Evolutionary conservation across 2,797 vertebrate species (phyloP), one percentile per base, ranked within the genome.

Genomic region (Orientallactaga sibirica): DNA sequence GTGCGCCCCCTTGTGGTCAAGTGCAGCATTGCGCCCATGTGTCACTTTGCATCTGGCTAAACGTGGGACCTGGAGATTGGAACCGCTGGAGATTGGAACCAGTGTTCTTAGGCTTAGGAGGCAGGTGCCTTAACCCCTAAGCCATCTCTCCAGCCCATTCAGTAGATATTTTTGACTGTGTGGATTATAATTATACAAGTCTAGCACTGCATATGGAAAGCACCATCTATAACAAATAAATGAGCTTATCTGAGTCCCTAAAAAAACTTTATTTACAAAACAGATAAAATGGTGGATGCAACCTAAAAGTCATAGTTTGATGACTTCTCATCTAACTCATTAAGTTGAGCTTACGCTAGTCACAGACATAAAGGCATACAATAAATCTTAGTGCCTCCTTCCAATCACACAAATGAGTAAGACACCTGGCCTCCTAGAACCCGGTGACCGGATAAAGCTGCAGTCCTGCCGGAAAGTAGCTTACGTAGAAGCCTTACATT

Each of bases 201-300:
- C 11, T 48, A 20, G 67, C 77, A 62, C 33, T 58, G 16, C 48
- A 76, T 25, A 75, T 43, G 22, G 37, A 88, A 73, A 91, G 20
- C 8, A 15, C 62, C 62, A 2, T 76, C 43, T 52, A 12, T 20
- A 61, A 58, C 22, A 48, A 62, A 27, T 66, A 88, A 73, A 77
- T 70, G 61, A 43, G 3, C 7, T 24, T 73, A 62, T 33, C 33
- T 24, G 1, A 48, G 2, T 75, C 11, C 73, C 62, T 64, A n/a
- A 55, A 48, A 48, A 64, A 90, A 58, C n/a, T 79, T 55, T 93
- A 76, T 78, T 88, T 67, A 85, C 22, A 71, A 85, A 71, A 33
- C 1, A 86, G 8, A 41, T 22, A 62, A 29, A 27, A 64, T 62
- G 16, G 48, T 43, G 19, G 48, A 68, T 88, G 79, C 52, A 43